Base-by-base conservation (phyloP, 2,113 vertebrate species). In the human (Homo sapiens) region DNA sequence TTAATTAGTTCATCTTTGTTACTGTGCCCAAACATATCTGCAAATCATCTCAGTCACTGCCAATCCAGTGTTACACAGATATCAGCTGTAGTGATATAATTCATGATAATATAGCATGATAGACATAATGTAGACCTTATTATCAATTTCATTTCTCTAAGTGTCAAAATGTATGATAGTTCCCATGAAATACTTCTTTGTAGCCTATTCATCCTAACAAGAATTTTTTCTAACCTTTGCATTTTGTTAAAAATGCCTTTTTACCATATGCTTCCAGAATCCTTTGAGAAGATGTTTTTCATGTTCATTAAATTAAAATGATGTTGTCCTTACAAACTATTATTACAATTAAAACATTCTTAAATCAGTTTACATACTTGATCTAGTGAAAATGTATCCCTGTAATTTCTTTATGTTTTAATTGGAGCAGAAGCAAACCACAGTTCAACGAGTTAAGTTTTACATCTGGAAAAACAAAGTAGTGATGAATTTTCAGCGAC, bases 391-490 rank as follows among this genome's bases (percentile, higher is more conserved):
- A 94, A 72, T 35, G 40, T 95, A 45, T 96, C 89, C 86, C 96
- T 84, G 32, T 93, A 92, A 97, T 95, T 97, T 72, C 27, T 98
- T 98, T 81, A 40, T 80, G 76, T 96, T 98, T 98, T 98, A 98
- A 97, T 98, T 97, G 96, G 80, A 97, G 79, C 87, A 83, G 75
- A 89, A n/a, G 50, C 85, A 97, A 97, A 73, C 76, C 92, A 96
- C 68, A 96, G n/a, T 87, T 70, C 70, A 61, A 61, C 55, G 20
- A 70, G 27, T 96, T 32, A 89, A 40, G 8, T 57, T 84, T 97
- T 92, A 70, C 3, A 57, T 64, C 32, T 78, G 48, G 38, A 11
- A 32, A 83, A 89, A 88, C 45, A 80, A 93, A 68, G 17, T 27
- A 52, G 16, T 40, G 30, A 91, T 59, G 16, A 82, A 89, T 89